Conservation (phyloP, 1,140 invertebrate species). For the Lucilia cuprina region DNA sequence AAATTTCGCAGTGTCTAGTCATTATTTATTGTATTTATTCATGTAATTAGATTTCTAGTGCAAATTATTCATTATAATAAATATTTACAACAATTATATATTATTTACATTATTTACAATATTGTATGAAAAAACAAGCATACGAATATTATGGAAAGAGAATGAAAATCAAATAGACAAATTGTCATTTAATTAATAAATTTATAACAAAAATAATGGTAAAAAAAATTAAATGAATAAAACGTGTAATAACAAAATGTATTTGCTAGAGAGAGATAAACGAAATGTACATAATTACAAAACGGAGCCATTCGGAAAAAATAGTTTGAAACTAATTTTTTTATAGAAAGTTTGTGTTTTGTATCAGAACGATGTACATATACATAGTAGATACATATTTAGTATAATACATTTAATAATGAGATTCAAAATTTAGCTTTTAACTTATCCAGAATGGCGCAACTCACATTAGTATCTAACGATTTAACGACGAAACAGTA, state of each 20-base stretch:
- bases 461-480: neutral
- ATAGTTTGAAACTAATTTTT: too few relatives aligned
- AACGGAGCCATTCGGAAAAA: too few relatives aligned
- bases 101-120: neutral
- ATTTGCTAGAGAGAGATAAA: too few relatives aligned
- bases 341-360: too few relatives aligned
- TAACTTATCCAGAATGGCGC: too few relatives aligned
- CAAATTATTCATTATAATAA: neutral
- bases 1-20: neutral
- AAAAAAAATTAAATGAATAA: neutral
- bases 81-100: neutral
- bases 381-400: too few relatives aligned
- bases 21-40: neutral
- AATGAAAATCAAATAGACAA: neutral
- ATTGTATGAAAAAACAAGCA: neutral
- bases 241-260: neutral
- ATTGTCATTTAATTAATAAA: slow-evolving; percentile 34
- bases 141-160: neutral
- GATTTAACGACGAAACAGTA: neutral
- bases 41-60: neutral
- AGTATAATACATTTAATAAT: too few relatives aligned
- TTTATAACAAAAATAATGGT: neutral
- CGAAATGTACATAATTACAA: too few relatives aligned
- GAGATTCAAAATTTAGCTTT: too few relatives aligned
- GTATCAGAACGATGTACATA: too few relatives aligned